Percentiles rank a stretch among this genome's conserved stretches.
phyloP scores from a whole-genome alignment of 2,888 invertebrate genomes.

The Peribatodes rhomboidaria region DNA sequence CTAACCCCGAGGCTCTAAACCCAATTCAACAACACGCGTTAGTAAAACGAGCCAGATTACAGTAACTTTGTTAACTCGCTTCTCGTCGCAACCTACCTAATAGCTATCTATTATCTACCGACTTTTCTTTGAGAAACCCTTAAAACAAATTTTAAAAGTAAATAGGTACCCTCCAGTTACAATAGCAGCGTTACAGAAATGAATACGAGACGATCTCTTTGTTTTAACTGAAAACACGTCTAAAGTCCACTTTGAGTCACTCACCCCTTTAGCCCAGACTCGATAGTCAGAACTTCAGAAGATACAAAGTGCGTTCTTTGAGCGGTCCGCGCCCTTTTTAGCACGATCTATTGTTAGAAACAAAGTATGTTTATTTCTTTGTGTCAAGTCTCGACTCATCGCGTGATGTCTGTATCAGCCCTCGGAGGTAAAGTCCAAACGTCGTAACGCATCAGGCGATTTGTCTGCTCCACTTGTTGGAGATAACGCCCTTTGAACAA shows the following conservation, averaged over 20 bases:
- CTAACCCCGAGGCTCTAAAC: slow-evolving; percentile 2
- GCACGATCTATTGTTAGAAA: background rate
- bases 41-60: slow-evolving; percentile 7
- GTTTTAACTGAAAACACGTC: background rate
- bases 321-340: background rate
- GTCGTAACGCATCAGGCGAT: slow-evolving; percentile 41
- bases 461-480: slow-evolving; percentile 32
- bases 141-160: too few relatives aligned
- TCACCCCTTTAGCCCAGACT: background rate
- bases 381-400: slow-evolving; percentile 5
- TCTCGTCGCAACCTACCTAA: background rate
- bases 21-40: slow-evolving; percentile 11
- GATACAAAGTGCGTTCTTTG: slow-evolving; percentile 4
- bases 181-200: too few relatives aligned
- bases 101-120: background rate
- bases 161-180: too few relatives aligned
- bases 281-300: background rate
- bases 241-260: background rate
- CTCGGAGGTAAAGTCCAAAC: slow-evolving; percentile 36
- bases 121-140: background rate
- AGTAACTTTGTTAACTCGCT: slow-evolving; percentile 15
- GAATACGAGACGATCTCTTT: too few relatives aligned
- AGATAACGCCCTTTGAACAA: slow-evolving; percentile 32
- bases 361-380: slow-evolving; percentile 4
- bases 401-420: slow-evolving; percentile 17